Evolutionary conservation across 2,797 vertebrate genomes (phyloP).

Genomic region (Natrix natrix): DNA sequence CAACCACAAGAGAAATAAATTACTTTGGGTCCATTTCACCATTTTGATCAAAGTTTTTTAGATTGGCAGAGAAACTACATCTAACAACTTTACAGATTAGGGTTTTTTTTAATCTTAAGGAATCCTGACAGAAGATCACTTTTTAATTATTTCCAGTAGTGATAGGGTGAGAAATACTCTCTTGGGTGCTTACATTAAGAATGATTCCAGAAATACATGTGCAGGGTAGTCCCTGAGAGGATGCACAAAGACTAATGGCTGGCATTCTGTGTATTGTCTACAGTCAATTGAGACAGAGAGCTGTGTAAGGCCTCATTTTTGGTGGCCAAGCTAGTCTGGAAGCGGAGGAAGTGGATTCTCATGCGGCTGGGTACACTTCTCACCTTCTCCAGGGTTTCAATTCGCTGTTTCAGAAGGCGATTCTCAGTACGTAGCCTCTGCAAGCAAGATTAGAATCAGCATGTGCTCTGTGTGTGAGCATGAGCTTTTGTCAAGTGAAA

Average conservation of each 20-base stretch:
- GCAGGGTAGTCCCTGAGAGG: background rate
- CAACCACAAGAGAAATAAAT: background rate
- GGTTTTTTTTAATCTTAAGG: background rate
- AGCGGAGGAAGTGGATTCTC: slow-evolving; percentile 35
- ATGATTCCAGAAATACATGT: background rate
- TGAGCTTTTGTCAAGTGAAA: background rate
- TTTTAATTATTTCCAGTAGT: background rate
- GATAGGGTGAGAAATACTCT: background rate
- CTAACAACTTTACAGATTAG: background rate
- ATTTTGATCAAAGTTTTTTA: background rate
- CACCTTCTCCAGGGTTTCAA: slow-evolving; percentile 89
- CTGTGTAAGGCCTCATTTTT: slow-evolving; percentile 26
- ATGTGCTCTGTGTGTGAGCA: background rate
- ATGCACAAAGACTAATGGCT: background rate
- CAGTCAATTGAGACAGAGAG: background rate
- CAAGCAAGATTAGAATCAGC: slow-evolving; percentile 8
- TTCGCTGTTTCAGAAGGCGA: slow-evolving; percentile 90
- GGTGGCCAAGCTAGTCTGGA: slow-evolving; percentile 35
- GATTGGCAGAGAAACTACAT: background rate
- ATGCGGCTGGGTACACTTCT: slow-evolving; percentile 61
- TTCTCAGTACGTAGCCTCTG: slow-evolving; percentile 76
- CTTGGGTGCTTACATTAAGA: background rate
- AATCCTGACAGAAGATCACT: background rate
- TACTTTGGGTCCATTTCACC: background rate
- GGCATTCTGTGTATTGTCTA: slow-evolving; percentile 1